Base-by-base conservation (phyloP, 2,797 vertebrate species). In the Parotocinclus haroldoi region DNA sequence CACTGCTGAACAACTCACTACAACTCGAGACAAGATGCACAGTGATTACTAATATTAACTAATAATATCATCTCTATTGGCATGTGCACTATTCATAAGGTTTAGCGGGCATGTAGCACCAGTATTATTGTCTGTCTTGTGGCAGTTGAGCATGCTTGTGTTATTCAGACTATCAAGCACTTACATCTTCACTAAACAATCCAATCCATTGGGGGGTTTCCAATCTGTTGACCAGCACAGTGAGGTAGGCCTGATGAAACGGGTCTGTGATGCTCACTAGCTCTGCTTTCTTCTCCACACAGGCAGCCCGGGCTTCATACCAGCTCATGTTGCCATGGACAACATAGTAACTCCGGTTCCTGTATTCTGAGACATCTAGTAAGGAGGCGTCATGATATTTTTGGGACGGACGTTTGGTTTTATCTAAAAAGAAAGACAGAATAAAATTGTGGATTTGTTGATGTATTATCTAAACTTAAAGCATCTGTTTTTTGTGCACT, bases 221-320 rank as follows among this genome's bases (percentile, higher is more conserved):
- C 73, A 94, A 80, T 66, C 87, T 91, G 69, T 88, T 95, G 81
- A 95, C 81, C 19, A 96, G 86, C 72, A 98, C 84, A 0, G 92
- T 95, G 71, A 98, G 93, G 89, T 98, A 98, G 55, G 95, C 92
- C 77, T 98, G 96, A 67, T 95, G 94, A 83, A 92, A 98, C 56
- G 90, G 88, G 72, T 98, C 90, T 67, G 91, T 86, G 65, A 98
- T 79, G 89, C 94, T 96, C 84, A 90, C 94, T 76, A 98, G 83
- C 74, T 95, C 88, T 0, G 91, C 86, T 4, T 89, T 84, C 0
- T 84, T 88, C 68, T 89, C 82, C 71, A 81, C 78, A 82, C 96
- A 99, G 77, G 81, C 76, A 75, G 85, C 84, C 73, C 89, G 81
- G 11, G 96, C 95, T 63, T 89, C 80, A 76, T 95, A 91, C 96